These are phyloP conservation scores for Dendroctonus valens DNA, from an alignment of 1,140 invertebrate genomes.

Conservation along the genomic window DNA sequence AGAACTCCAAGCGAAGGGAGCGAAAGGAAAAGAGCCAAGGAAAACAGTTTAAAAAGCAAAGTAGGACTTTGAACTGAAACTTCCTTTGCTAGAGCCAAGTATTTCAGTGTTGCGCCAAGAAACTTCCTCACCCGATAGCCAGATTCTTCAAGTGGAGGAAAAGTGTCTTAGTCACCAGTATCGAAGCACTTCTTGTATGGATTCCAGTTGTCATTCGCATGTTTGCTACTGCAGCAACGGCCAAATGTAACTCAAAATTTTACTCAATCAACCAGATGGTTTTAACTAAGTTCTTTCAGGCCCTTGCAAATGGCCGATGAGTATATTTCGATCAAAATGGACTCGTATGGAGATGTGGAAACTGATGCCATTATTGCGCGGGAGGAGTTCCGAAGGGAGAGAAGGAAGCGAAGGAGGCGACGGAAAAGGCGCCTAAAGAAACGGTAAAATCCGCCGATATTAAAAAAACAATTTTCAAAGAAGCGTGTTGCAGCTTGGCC, in stretches of 20 bases:
- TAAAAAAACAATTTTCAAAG: background rate
- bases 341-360: slow-evolving; percentile 50
- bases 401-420: slow-evolving; percentile 47
- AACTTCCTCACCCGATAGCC: slow-evolving; percentile 33
- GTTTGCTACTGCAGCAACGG: slow-evolving; percentile 29
- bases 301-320: slow-evolving; percentile 55
- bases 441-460: slow-evolving; percentile 13
- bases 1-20: slow-evolving; percentile 8
- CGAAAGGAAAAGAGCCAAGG: slow-evolving; percentile 9
- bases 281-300: slow-evolving; percentile 40
- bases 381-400: slow-evolving; percentile 43
- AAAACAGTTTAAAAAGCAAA: slow-evolving; percentile 29
- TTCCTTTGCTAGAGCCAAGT: background rate
- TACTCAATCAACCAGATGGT: background rate
- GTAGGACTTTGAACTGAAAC: slow-evolving; percentile 2
- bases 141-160: slow-evolving; percentile 12
- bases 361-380: slow-evolving; percentile 49
- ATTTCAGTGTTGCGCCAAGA: slow-evolving; percentile 33
- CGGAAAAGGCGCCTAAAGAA: slow-evolving; percentile 46
- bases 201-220: slow-evolving; percentile 23
- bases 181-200: slow-evolving; percentile 9
- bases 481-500: slow-evolving; percentile 14
- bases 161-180: background rate
- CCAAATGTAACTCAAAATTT: slow-evolving; percentile 17
- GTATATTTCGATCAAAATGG: slow-evolving; percentile 55